phyloP scores from a whole-genome alignment of 2,888 invertebrate species.

The Ormyrus thymus region DNA sequence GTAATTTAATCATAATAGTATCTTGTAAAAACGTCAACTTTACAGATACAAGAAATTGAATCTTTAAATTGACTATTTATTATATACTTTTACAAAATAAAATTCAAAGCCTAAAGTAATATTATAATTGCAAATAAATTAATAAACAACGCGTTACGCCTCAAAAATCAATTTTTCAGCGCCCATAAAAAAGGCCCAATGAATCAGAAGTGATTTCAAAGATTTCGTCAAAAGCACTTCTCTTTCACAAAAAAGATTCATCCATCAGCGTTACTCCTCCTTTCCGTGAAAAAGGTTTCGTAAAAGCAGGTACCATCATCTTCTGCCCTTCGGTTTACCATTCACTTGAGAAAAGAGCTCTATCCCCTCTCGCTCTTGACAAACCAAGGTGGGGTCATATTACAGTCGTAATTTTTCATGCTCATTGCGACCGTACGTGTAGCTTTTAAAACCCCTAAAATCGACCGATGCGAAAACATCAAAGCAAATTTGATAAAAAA shows the following conservation, averaged over 20 bases:
- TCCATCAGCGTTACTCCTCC: conserved; percentile 23
- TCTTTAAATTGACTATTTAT: too few relatives aligned
- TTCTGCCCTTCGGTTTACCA: conserved; percentile 28
- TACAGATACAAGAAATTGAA: too few relatives aligned
- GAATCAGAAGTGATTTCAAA: conserved; percentile 11
- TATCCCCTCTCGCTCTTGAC: conserved; percentile 7
- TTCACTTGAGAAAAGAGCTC: conserved; percentile 15
- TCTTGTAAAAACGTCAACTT: too few relatives aligned
- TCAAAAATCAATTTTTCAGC: too few relatives aligned
- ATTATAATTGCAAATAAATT: too few relatives aligned
- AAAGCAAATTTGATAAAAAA: too few relatives aligned
- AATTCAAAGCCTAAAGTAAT: too few relatives aligned
- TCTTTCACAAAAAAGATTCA: conserved; percentile 18
- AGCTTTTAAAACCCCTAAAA: conserved; percentile 48
- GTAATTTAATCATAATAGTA: too few relatives aligned
- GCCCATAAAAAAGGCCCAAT: conserved; percentile 18
- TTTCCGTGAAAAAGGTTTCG: conserved; percentile 10
- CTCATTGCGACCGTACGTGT: conserved; percentile 9
- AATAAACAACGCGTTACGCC: too few relatives aligned
- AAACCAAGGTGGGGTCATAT: conserved; percentile 36
- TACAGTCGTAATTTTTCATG: conserved; percentile 42
- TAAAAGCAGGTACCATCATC: conserved; percentile 42
- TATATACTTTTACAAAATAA: too few relatives aligned
- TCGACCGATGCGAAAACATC: conserved; percentile 10
- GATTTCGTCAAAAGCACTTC: background rate